Evolutionary conservation across 1,140 invertebrate genomes (phyloP).

Genomic region (Eupeodes corollae): DNA sequence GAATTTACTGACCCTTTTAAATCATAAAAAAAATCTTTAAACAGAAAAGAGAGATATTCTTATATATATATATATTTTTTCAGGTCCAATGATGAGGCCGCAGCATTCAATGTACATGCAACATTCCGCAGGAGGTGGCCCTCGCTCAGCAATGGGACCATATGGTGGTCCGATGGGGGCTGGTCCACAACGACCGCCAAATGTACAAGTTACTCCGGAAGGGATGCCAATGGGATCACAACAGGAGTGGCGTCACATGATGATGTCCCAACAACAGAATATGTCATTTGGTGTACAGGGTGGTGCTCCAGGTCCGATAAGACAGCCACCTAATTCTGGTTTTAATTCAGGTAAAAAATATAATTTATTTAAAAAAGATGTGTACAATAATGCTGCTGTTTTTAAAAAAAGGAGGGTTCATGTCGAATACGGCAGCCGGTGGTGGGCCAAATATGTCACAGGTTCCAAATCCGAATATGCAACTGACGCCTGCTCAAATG

Average conservation of each 20-base stretch:
- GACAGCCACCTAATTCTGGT: slow-evolving; percentile 50
- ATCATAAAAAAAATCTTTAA: no score
- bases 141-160: slow-evolving; percentile 37
- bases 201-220: slow-evolving; percentile 44
- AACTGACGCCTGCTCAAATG: slow-evolving; percentile 41
- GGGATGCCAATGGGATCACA: slow-evolving; percentile 44
- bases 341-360: slow-evolving; percentile 48
- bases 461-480: slow-evolving; percentile 38
- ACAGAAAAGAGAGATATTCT: no score
- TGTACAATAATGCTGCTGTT: not conserved
- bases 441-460: slow-evolving; percentile 12
- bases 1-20: no score
- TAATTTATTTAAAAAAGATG: slow-evolving; percentile 1
- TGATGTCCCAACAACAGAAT: slow-evolving; percentile 57
- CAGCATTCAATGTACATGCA: slow-evolving; percentile 44
- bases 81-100: slow-evolving; percentile 56
- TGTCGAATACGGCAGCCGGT: slow-evolving; percentile 31
- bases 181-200: slow-evolving; percentile 37
- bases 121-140: slow-evolving; percentile 29
- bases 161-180: slow-evolving; percentile 36
- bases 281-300: slow-evolving; percentile 43
- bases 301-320: slow-evolving; percentile 32
- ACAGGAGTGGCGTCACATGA: slow-evolving; percentile 58
- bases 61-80: not conserved
- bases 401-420: slow-evolving; percentile 23